Conservation (phyloP, 2,888 invertebrate species). For the Osedax fenrisi region DNA sequence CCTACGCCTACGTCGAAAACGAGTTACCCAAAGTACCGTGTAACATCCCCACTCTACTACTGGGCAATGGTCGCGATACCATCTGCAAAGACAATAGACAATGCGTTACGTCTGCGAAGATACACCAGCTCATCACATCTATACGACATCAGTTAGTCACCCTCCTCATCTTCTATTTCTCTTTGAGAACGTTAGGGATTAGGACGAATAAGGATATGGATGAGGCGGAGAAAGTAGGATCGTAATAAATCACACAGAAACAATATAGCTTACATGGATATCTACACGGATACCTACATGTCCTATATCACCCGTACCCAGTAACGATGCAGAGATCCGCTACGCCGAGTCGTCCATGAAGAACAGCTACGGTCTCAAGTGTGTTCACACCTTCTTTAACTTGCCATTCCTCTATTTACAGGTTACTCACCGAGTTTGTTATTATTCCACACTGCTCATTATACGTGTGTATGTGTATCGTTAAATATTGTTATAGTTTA, state of each 20-base stretch:
- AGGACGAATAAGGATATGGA: no score
- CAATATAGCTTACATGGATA: no score
- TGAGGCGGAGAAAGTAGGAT: no score
- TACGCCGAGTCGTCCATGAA: slow-evolving; percentile 87
- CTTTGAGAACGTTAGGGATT: no score
- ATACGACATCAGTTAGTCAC: background rate
- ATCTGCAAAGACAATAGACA: slow-evolving; percentile 64
- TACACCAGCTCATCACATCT: background rate
- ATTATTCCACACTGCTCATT: no score
- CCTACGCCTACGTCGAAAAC: slow-evolving; percentile 81
- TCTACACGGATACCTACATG: no score
- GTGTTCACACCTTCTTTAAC: slow-evolving; percentile 85
- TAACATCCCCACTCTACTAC: slow-evolving; percentile 65
- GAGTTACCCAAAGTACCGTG: slow-evolving; percentile 66
- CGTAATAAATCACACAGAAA: no score
- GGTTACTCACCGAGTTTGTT: slow-evolving; percentile 41
- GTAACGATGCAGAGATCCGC: slow-evolving; percentile 54
- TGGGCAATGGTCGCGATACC: slow-evolving; percentile 86
- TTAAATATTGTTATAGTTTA: no score
- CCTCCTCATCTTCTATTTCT: no score
- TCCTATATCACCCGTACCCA: no score
- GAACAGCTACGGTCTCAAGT: slow-evolving; percentile 81
- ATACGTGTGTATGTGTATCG: no score
- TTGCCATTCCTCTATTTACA: slow-evolving; percentile 82
- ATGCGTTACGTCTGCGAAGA: slow-evolving; percentile 54